These are phyloP conservation scores for Phrynocephalus versicolor DNA, from an alignment of 2,113 vertebrate species.

Conservation along the genomic window DNA sequence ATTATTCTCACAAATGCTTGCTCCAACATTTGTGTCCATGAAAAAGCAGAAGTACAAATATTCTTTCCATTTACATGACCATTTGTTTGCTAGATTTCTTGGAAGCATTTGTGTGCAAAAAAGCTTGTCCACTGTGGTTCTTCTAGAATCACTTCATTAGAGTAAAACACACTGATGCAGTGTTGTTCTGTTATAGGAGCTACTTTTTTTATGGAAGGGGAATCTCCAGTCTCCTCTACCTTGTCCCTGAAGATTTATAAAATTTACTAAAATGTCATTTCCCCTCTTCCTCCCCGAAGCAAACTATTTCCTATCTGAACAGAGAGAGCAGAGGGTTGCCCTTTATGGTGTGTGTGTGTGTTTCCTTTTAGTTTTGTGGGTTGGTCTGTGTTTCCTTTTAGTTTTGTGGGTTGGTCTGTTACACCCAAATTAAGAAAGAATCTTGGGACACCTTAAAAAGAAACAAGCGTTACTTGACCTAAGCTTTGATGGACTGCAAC, in stretches of 20 bases:
- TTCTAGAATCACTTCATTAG: not conserved
- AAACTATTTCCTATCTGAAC: too few species aligned
- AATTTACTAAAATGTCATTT: too few species aligned
- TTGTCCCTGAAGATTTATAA: too few species aligned
- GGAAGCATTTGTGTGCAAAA: not conserved
- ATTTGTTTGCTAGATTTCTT: not conserved
- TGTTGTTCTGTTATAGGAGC: not conserved
- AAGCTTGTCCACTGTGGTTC: not conserved
- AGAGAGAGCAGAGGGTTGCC: not conserved
- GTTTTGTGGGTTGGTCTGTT: too few species aligned
- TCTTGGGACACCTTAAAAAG: too few species aligned
- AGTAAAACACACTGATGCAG: not conserved
- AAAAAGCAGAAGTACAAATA: not conserved
- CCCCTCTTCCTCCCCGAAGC: not conserved
- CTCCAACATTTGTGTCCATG: not conserved
- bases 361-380: not conserved
- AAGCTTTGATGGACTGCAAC: too few species aligned
- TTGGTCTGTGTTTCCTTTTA: too few species aligned
- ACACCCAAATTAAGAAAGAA: too few species aligned
- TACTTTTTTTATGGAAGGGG: not conserved
- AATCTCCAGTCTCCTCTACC: rapidly evolving
- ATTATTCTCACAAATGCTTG: constrained; percentile 18
- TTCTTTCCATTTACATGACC: not conserved
- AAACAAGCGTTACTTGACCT: too few species aligned
- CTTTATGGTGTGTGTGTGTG: not conserved